phyloP scores from a whole-genome alignment of 2,113 vertebrate genomes.

The Chauna torquata region DNA sequence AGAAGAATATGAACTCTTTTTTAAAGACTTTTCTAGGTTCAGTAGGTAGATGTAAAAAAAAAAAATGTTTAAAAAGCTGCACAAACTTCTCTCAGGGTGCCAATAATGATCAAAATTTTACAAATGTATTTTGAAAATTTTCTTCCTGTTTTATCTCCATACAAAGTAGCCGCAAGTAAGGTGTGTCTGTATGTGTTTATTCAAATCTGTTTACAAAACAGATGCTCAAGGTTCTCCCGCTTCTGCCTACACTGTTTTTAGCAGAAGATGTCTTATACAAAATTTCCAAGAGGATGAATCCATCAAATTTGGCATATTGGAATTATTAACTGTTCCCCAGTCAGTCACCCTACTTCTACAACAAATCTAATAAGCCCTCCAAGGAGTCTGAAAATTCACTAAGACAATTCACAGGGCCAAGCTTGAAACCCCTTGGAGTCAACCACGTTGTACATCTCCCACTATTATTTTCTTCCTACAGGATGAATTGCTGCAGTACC shows the following conservation, averaged over 20 bases:
- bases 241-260: not conserved
- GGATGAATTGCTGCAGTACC: not conserved
- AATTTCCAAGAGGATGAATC: not conserved
- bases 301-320: not conserved
- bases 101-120: not conserved
- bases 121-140: not conserved
- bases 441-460: accelerated
- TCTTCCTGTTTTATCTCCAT: not conserved
- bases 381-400: not conserved
- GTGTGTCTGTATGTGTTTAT: not conserved
- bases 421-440: not conserved
- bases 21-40: not conserved
- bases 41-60: not conserved
- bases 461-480: not conserved
- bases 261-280: not conserved
- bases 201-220: not conserved
- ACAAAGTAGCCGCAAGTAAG: not conserved
- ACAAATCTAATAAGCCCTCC: not conserved
- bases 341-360: not conserved
- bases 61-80: not conserved
- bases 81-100: not conserved
- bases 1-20: not conserved
- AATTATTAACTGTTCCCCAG: not conserved
- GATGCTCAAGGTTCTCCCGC: not conserved
- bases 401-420: not conserved